Base-by-base conservation (phyloP, 2,888 invertebrate species). In the Coenonympha arcania region DNA sequence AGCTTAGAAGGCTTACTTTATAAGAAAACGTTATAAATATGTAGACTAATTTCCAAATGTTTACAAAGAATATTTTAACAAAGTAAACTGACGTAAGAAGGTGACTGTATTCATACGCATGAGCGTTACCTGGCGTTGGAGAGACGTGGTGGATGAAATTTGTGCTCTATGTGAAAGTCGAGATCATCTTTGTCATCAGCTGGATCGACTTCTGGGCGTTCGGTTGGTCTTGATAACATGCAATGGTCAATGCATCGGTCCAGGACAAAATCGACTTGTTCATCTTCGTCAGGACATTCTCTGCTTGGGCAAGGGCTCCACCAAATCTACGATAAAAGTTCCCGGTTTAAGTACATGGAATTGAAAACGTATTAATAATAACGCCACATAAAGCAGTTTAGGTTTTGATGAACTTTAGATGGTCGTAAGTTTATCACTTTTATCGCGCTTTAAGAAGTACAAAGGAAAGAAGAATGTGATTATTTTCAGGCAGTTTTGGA, bases 301-400 rank as follows among this genome's bases (percentile, higher is more conserved):
- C 93, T 86, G 62, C 92, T 93, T 0, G 92, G 92, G 65, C 93
- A 93, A 0, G 93, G 93, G 66, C 92, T 92, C 93, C 93, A 93
- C 93, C 93, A 93, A 26, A 93, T 91, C 91, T 91, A 66, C 8
- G 63, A 26, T 20, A 54, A 24, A 31, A n/a, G n/a, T n/a, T n/a
- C n/a, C n/a, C n/a, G n/a, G n/a, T n/a, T n/a, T n/a, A n/a, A n/a
- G n/a, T n/a, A n/a, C n/a, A n/a, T n/a, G n/a, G n/a, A n/a, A n/a
- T n/a, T n/a, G n/a, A n/a, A n/a, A n/a, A n/a, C n/a, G n/a, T n/a
- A n/a, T n/a, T n/a, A n/a, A n/a, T n/a, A n/a, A n/a, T n/a, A n/a
- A n/a, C n/a, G n/a, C n/a, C n/a, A n/a, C n/a, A n/a, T n/a, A n/a
- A n/a, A n/a, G n/a, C n/a, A n/a, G n/a, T n/a, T n/a, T n/a, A n/a